Evolutionary conservation across 2,888 invertebrate genomes (phyloP), one percentile per base, ranked within the genome.

Genomic region (Lasioglossum villosulum): DNA sequence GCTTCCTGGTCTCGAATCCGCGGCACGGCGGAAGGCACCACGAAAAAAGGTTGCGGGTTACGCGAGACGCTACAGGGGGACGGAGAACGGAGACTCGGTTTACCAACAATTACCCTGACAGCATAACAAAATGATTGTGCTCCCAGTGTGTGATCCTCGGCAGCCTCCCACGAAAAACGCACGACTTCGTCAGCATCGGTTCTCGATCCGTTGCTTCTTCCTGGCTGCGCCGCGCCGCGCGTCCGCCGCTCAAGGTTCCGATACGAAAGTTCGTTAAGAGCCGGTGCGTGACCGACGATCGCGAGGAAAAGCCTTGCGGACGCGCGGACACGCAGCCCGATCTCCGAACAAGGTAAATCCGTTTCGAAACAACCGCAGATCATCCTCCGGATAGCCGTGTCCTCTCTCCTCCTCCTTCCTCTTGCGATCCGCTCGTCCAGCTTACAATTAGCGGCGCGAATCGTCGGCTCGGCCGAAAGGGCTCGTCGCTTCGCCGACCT

Each of bases 111-210:
- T 89, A 90, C 73, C 74, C 78, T 68, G 76, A 70, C 78, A 80
- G 83, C 83, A 78, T 87, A 88, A 88, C 86, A 90, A 90, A 90
- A 90, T 86, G 82, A 89, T 87, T 84, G 84, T 83, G 34, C 83
- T 37, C 72, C 78, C 52, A 56, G 80, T 86, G 89, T 83, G 89
- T 75, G 87, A 89, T 56, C 75, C 48, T 5, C 30, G 70, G 16
- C 56, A 71, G 72, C 78, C 87, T 89, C 87, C 80, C 89, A 89
- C 86, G 89, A 68, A 68, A 56, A 75, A 83, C 83, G 75, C 82
- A 80, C 23, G 76, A 83, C 86, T 88, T 89, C 88, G 86, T 88
- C 80, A 78, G 68, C 48, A 85, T 85, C 80, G 78, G n/a, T n/a
- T n/a, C 59, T 79, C 73, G 72, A 16, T 75, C n/a, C 34, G 14